Evolutionary conservation across 2,113 vertebrate genomes (phyloP), one percentile per base, ranked within the genome.

Genomic region (Microtus pennsylvanicus): DNA sequence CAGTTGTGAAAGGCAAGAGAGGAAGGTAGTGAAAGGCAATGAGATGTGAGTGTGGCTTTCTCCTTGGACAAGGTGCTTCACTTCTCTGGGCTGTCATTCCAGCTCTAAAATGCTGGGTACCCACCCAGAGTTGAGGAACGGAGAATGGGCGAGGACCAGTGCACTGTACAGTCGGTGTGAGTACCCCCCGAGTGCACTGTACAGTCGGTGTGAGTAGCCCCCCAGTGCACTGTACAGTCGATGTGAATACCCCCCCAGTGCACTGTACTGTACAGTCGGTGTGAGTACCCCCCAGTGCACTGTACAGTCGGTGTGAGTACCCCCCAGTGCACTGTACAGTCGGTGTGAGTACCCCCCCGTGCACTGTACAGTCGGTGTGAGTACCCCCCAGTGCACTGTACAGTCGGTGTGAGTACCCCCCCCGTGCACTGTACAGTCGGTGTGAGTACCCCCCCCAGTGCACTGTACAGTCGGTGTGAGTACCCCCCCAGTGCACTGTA

Each of bases 1-100:
- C 0, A 33, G 26, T 38, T 3, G 0, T 0, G 30, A 22, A 10
- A 67, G 42, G 4, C 4, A 35, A 33, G 24, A 5, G 17, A 55
- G 6, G 3, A 52, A 4, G 30, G 30, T 17, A 45, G 72, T n/a
- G n/a, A n/a, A n/a, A n/a, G n/a, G n/a, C n/a, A n/a, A 33, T 2
- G 21, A 47, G 9, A 50, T 0, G 7, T 5, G 58, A 81, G 16
- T 30, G 16, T 26, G 35, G 24, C 65, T 3, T 16, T 65, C 38
- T 50, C 22, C 38, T 21, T 21, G 50, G 72, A 80, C 76, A 77
- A 77, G 38, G 86, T 14, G 63, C 55, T 55, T 42, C 13, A 28
- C 38, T 10, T 16, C 38, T 19, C 63, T 4, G 55, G 61, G 61
- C 42, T 92, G 22, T 28, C 52, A 19, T 12, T 93, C 58, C 58